Evolutionary conservation across 2,888 invertebrate genomes (phyloP), one percentile per base, ranked within the genome.

Genomic region (Spilosoma lubricipeda): DNA sequence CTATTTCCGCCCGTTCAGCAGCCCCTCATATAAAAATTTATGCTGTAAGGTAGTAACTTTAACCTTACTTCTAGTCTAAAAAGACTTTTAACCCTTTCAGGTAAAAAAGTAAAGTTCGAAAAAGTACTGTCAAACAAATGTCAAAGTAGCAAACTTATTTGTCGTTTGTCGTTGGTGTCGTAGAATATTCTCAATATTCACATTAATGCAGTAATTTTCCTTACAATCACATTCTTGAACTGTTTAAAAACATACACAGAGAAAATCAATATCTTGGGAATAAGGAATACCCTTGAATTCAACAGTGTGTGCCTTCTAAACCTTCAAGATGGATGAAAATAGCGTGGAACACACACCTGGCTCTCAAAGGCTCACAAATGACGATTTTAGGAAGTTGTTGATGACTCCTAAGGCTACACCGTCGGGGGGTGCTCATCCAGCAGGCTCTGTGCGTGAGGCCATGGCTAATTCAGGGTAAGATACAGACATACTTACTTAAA

Each of bases 381-480:
- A 99, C 90, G 99, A 99, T 94, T 99, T 99, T 90, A 97, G 99
- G 73, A 99, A 99, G 90, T 95, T 99, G 71, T 94, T 99, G 82
- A 99, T 99, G 98, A 99, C 99, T 0, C 99, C 99, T 0, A 96
- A 99, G 78, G 97, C 98, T 11, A 97, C 98, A 0, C 97, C 97
- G 1, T 69, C 96, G 91, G 83, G 94, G 86, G 82, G 93, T 84
- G 82, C 96, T 89, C 96, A 95, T 77, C 94, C 94, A 7, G 89
- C 91, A 0, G 97, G 97, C 8, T 97, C 97, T 0, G 96, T 97
- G 15, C 94, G 97, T 39, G 97, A 97, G 90, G 97, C 97, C 1
- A 97, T 97, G 95, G 97, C 97, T 2, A 97, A 97, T 87, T 93
- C 97, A 30, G 96, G 96, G 90, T 96, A 93, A 85, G 90, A 33